A percentile compares a stretch with the other conserved stretches of the same genome.
These are phyloP conservation scores for Drosophila multiciliata DNA, from an alignment of 2,888 invertebrate genomes.

Conservation along the genomic window DNA sequence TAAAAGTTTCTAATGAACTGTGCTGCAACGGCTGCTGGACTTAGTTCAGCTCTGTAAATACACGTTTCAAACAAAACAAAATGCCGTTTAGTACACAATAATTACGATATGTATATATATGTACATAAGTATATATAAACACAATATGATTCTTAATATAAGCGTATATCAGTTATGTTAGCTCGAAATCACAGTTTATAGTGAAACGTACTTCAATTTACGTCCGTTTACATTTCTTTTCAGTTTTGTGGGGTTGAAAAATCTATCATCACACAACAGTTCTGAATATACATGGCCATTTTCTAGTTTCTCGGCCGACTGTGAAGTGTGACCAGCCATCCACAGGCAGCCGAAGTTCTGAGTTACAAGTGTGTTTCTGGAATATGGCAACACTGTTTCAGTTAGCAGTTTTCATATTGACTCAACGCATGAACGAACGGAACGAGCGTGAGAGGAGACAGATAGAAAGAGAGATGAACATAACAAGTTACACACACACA, in stretches of 20 bases:
- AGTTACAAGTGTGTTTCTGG: conserved; percentile 43
- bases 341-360: conserved; percentile 8
- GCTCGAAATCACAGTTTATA: conserved; percentile 38
- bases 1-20: conserved; percentile 29
- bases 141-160: conserved; percentile 24
- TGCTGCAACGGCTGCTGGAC: conserved; percentile 53
- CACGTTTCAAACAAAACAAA: not conserved
- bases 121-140: not conserved
- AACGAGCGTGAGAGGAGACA: conserved; percentile 14
- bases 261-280: conserved; percentile 20
- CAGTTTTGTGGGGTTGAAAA: conserved; percentile 42
- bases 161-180: conserved; percentile 18
- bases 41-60: conserved; percentile 57
- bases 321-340: conserved; percentile 48
- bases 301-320: conserved; percentile 26
- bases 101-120: conserved; percentile 1
- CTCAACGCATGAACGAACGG: conserved; percentile 49
- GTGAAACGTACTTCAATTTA: conserved; percentile 32
- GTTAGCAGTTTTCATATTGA: conserved; percentile 22
- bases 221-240: conserved; percentile 13
- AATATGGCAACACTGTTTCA: conserved; percentile 37
- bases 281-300: conserved; percentile 45
- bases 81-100: conserved; percentile 26
- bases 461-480: conserved; percentile 19
- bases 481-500: conserved; percentile 31